Evolutionary conservation across 2,888 invertebrate genomes (phyloP), one percentile per base, ranked within the genome.

Genomic region (Halictus quadricinctus): DNA sequence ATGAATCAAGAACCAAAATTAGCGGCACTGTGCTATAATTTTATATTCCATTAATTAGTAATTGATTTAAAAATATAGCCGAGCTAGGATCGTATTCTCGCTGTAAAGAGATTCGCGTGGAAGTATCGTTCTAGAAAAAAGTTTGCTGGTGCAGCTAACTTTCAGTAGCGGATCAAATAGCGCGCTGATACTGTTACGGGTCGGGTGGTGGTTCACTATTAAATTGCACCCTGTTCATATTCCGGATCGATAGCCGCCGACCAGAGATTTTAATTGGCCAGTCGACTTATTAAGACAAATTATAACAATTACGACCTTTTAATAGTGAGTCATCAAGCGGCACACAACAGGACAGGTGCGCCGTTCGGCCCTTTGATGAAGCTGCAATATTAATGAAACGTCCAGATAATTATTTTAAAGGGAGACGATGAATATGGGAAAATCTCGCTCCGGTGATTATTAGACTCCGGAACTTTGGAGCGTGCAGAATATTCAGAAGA

Each of bases 251-350:
- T 70, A 13, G 43, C 25, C 43, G 43, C n/a, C 70, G 43, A 46
- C n/a, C 70, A 69, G 41, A 69, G 69, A 41, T 69, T 69, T 69
- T 69, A 69, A 69, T 69, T 69, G 41, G 41, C 21, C 69, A 21
- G 69, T 41, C 41, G 69, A 69, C 41, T 41, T 41, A 69, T 69
- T 69, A 69, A 69, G 64, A 64, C 29, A 64, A 64, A 64, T 64
- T 64, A 64, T 29, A 36, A 64, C 64, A 29, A 64, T 64, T 64
- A 64, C 29, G 29, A 64, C 29, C 15, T 29, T 64, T 64, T 29
- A 64, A 64, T 18, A 36, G 8, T 64, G 64, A 29, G 64, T 64
- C 64, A 64, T 64, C 29, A 8, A 2, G 18, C 29, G 64, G 8
- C 64, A 18, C 64, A 36, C 8, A 36, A 36, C 36, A 15, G 18